Evolutionary conservation across 2,797 vertebrate genomes (phyloP), one percentile per base, ranked within the genome.

Genomic region (Enteromius radiatus): DNA sequence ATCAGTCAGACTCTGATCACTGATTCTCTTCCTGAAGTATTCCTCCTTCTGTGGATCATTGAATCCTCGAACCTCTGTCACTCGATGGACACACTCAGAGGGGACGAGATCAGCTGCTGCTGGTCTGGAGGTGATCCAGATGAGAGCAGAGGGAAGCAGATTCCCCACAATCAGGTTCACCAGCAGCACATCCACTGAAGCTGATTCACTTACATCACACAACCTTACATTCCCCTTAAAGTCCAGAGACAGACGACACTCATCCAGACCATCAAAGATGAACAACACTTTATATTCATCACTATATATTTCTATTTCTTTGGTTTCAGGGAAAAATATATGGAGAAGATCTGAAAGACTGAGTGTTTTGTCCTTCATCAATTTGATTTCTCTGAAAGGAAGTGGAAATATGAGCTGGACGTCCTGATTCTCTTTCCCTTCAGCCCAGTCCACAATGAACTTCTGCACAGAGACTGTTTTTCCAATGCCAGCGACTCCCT

Each of bases 401-500:
- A 45, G 43, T 45, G 43, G 43, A 45, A 45, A 45, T 14, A 45
- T 45, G 11, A 45, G 43, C 3, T 45, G 43, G 43, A 45, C 14
- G 43, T 45, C 43, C 3, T 14, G 43, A 45, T 45, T 45, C 12
- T 1, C 43, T 45, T 45, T 45, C 1, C 43, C 43, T 14, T 45
- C 11, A 45, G 11, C 12, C 43, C 43, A 45, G 12, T 45, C 43
- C 11, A 45, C 43, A 2, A 76, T 21, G 1, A 61, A 61, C 54
- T 76, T 76, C 74, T 76, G 74, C 74, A 76, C 54, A 41, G 54
- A 41, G 12, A 76, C 74, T 5, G 74, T 76, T 76, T 76, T 76
- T 7, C 74, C 74, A 61, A 81, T 79, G 17, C 77, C 77, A 52
- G 77, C 77, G 14, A 79, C 64, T 79, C 77, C 77, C 19, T 79